A percentile compares a stretch with the other conserved stretches of the same genome.
phyloP scores from a whole-genome alignment of 2,113 vertebrate species.

The Aldabrachelys gigantea region DNA sequence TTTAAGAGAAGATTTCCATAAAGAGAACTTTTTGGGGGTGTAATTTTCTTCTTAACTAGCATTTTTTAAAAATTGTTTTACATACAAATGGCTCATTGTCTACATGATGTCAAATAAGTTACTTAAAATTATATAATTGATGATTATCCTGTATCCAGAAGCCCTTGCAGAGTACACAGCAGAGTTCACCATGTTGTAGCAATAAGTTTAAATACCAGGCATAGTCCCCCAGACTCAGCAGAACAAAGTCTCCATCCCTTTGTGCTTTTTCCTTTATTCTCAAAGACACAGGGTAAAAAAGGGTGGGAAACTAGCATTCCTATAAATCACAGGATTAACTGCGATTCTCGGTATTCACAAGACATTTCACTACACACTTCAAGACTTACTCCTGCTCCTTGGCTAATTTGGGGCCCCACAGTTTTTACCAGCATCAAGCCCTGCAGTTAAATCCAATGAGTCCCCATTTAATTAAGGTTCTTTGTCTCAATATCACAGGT shows the following conservation, averaged over 20 bases:
- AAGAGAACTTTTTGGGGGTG: background rate
- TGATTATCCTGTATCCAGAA: background rate
- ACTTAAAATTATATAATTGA: background rate
- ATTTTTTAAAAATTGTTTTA: slow-evolving; percentile 15
- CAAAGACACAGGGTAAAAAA: slow-evolving; percentile 17
- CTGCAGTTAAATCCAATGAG: background rate
- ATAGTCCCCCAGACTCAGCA: background rate
- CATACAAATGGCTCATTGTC: background rate
- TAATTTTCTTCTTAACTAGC: background rate
- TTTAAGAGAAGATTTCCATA: background rate
- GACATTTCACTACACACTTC: fast-evolving
- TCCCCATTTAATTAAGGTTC: background rate
- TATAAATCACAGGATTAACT: background rate
- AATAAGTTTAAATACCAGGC: slow-evolving; percentile 14
- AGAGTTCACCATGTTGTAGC: background rate
- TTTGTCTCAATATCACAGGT: background rate
- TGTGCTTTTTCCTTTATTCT: background rate
- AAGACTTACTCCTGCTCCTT: background rate
- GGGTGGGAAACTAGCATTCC: background rate
- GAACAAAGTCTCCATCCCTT: background rate
- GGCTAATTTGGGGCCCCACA: background rate
- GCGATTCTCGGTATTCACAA: background rate
- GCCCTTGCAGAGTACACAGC: background rate
- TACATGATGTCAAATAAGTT: background rate
- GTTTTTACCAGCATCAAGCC: background rate